These are phyloP conservation scores for Acanthornis magna DNA, from an alignment of 2,797 vertebrate species.

Conservation along the genomic window DNA sequence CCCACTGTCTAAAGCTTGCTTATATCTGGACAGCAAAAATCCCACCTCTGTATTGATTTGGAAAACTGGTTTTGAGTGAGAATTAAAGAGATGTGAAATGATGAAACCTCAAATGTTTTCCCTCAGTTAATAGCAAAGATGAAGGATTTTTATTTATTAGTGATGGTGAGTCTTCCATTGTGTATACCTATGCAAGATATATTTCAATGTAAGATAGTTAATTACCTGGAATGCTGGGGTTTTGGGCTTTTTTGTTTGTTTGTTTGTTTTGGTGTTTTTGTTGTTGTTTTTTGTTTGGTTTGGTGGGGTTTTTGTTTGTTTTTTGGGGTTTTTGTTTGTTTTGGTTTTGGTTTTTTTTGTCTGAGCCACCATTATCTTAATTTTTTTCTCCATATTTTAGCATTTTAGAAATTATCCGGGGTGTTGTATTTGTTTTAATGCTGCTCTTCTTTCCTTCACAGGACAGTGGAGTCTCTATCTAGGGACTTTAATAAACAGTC, in stretches of 20 bases:
- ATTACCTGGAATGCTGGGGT: neutral
- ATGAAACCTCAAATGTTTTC: neutral
- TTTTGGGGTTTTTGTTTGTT: no score
- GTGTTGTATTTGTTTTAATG: neutral
- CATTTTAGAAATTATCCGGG: neutral
- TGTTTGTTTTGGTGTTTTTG: neutral
- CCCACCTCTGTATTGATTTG: neutral
- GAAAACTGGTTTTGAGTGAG: neutral
- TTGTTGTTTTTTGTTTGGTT: neutral
- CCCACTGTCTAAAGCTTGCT: neutral
- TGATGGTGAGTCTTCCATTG: neutral
- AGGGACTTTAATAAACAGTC: neutral
- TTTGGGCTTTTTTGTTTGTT: neutral
- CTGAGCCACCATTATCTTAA: neutral
- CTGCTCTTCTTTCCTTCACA: neutral
- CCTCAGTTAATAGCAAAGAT: neutral
- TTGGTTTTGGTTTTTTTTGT: neutral
- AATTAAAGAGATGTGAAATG: neutral
- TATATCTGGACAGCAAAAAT: neutral
- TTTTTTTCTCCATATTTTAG: neutral
- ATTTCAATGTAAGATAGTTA: neutral
- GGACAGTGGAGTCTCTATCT: neutral
- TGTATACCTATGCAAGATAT: neutral
- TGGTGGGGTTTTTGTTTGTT: no score
- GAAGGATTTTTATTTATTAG: neutral